These are phyloP conservation scores for Chirona hameri DNA, from an alignment of 2,888 invertebrate genomes.

Conservation along the genomic window DNA sequence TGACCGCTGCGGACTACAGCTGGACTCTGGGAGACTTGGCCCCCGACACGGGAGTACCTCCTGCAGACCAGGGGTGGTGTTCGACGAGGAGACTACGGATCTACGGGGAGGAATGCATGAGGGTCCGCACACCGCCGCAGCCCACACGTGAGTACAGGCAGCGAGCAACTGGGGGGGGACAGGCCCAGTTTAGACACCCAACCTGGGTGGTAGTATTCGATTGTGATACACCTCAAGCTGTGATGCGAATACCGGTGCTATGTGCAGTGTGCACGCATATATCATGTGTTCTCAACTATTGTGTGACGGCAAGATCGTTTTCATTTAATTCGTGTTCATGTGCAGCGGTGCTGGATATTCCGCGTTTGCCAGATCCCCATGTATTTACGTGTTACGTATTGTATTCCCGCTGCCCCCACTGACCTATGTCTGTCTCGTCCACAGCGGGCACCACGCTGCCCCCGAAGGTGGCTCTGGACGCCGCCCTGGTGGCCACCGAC, in stretches of 20 bases:
- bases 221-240: no score
- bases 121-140: not conserved
- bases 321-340: no score
- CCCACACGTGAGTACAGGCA: not conserved
- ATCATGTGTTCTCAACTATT: no score
- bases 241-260: no score
- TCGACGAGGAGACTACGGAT: not conserved
- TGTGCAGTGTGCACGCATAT: no score
- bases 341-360: no score
- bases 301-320: no score
- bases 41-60: not conserved
- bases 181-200: no score
- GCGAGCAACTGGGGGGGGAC: no score
- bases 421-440: not conserved
- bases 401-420: not conserved
- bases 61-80: not conserved
- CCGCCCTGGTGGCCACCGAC: constrained; percentile 66
- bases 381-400: no score
- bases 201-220: no score
- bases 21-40: constrained; percentile 2
- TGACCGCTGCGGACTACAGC: not conserved
- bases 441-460: constrained; percentile 45
- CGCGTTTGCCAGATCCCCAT: no score
- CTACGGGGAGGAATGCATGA: not conserved
- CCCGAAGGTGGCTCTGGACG: constrained; percentile 64